Conservation (phyloP, 1,140 invertebrate species). For the Drosophila bifasciata region DNA sequence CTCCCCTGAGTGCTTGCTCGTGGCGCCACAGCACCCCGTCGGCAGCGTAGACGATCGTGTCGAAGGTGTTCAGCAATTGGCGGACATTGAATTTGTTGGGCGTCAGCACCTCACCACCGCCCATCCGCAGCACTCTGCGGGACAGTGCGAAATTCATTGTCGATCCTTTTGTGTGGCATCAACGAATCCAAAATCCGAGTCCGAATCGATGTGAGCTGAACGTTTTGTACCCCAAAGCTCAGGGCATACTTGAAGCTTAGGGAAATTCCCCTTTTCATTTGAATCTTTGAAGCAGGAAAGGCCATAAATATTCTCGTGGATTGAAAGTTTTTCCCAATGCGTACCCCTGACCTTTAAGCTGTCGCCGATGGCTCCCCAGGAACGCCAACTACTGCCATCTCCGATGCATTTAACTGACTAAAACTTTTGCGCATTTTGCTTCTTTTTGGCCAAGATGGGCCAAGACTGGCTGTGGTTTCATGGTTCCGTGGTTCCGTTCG, state of each 20-base stretch:
- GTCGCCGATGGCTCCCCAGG: slow-evolving; percentile 28
- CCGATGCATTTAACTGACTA: slow-evolving; percentile 69
- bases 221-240: no score
- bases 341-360: slow-evolving; percentile 4
- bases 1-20: slow-evolving; percentile 11
- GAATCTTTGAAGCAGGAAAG: no score
- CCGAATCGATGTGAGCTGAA: no score
- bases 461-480: slow-evolving; percentile 33
- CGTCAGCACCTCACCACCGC: slow-evolving; percentile 37
- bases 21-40: slow-evolving; percentile 57
- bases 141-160: slow-evolving; percentile 35
- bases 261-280: slow-evolving; percentile 1
- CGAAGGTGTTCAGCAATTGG: slow-evolving; percentile 51
- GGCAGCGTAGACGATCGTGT: slow-evolving; percentile 52
- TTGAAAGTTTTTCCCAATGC: not conserved
- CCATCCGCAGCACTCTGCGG: slow-evolving; percentile 19
- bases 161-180: no score
- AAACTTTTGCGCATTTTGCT: slow-evolving; percentile 70
- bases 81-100: slow-evolving; percentile 43
- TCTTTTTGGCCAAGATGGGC: slow-evolving; percentile 40
- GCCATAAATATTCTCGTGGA: no score
- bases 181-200: no score
- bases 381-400: slow-evolving; percentile 35
- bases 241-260: no score
- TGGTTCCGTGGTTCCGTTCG: slow-evolving; percentile 27